Conservation (phyloP, 2,113 vertebrate species). For the Vulpes vulpes region DNA sequence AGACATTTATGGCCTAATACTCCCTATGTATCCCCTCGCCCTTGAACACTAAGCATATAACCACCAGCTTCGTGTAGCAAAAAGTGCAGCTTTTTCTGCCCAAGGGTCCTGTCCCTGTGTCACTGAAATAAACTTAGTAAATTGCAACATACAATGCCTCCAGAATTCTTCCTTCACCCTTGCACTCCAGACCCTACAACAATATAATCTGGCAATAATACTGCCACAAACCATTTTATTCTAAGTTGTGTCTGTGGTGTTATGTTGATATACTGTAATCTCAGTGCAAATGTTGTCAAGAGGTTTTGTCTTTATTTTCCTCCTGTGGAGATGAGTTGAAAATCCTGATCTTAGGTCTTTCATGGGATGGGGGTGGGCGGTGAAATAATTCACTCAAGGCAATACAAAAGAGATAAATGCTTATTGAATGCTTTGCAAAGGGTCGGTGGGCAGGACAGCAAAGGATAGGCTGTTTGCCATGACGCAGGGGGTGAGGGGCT, state of each 20-base stretch:
- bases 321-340: not conserved
- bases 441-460: not conserved
- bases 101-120: not conserved
- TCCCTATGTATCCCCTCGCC: not conserved
- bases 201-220: not conserved
- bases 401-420: not conserved
- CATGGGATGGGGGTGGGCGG: not conserved
- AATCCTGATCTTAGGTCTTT: not conserved
- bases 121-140: not conserved
- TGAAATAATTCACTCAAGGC: not conserved
- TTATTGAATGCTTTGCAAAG: not conserved
- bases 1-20: not conserved
- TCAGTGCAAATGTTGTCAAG: not conserved
- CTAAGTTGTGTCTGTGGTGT: not conserved
- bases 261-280: not conserved
- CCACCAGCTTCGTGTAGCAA: not conserved
- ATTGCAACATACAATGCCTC: not conserved
- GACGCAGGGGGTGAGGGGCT: not conserved
- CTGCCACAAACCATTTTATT: slow-evolving; percentile 23
- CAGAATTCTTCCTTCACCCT: not conserved
- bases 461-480: not conserved
- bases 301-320: not conserved
- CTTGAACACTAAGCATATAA: not conserved
- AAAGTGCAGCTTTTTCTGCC: not conserved
- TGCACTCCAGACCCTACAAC: not conserved